These are phyloP conservation scores for Chelon auratus DNA, from an alignment of 2,797 vertebrate genomes.

Conservation along the genomic window DNA sequence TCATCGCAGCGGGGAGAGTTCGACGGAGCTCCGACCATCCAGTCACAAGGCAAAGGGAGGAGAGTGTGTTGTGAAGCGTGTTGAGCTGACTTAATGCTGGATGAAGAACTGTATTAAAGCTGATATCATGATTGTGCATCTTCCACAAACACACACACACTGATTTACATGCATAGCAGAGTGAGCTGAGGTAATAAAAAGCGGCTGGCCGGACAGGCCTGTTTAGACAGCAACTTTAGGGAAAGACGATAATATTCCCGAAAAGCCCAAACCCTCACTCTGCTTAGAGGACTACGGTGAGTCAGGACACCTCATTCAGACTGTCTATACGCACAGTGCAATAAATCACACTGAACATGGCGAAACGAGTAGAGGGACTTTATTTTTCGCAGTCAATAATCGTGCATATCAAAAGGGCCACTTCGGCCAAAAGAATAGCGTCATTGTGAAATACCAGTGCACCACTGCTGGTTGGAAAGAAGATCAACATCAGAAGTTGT, in stretches of 20 bases:
- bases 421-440: too few species aligned
- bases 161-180: constrained; percentile 20
- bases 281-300: constrained; percentile 64
- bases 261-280: constrained; percentile 45
- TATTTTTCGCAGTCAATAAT: too few species aligned
- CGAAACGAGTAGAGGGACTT: too few species aligned
- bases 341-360: constrained; percentile 15
- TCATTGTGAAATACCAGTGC: too few species aligned
- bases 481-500: too few species aligned
- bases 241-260: constrained; percentile 62
- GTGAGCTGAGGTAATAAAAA: constrained; percentile 37
- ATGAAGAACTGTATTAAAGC: constrained; percentile 16
- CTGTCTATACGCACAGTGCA: constrained; percentile 17
- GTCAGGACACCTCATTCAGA: constrained; percentile 33
- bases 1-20: constrained; percentile 29
- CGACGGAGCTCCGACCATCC: constrained; percentile 15
- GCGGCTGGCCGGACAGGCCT: constrained; percentile 22
- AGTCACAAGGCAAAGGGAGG: constrained; percentile 10
- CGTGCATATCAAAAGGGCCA: too few species aligned
- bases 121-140: constrained; percentile 1
- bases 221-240: constrained; percentile 56
- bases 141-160: constrained; percentile 8
- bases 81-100: constrained; percentile 3
- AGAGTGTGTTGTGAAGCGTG: background rate
- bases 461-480: too few species aligned